Conservation (phyloP, 2,797 vertebrate species). For the Salarias fasciatus region DNA sequence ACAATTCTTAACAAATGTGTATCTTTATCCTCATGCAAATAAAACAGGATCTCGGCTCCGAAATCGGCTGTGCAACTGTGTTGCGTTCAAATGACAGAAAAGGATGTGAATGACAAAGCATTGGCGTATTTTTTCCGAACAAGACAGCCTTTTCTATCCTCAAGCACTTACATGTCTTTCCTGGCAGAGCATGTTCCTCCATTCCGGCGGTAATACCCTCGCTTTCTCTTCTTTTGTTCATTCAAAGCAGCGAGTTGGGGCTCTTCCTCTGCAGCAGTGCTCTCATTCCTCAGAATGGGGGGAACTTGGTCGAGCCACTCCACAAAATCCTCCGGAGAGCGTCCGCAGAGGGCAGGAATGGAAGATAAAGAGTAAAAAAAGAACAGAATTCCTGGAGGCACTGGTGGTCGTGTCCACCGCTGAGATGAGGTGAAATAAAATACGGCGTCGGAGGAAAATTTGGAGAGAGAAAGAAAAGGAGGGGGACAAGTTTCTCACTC, state of each 20-base stretch:
- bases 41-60: too few relatives aligned
- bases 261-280: conserved; percentile 57
- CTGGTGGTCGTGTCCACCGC: neutral
- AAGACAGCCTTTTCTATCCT: too few relatives aligned
- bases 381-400: neutral
- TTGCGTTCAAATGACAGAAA: too few relatives aligned
- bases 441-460: conserved; percentile 25
- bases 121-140: too few relatives aligned
- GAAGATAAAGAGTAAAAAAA: neutral
- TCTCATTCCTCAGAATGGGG: conserved; percentile 79
- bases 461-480: conserved; percentile 5
- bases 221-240: conserved; percentile 73
- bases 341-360: neutral
- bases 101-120: too few relatives aligned
- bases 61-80: too few relatives aligned
- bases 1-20: conserved; percentile 25
- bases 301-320: conserved; percentile 67
- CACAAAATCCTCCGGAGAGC: conserved; percentile 17
- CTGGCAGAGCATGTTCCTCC: conserved; percentile 60
- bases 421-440: neutral
- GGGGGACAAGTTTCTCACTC: conserved; percentile 54
- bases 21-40: too few relatives aligned
- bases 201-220: conserved; percentile 62
- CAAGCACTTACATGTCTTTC: conserved; percentile 77
- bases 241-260: conserved; percentile 73